Percentiles rank a stretch among this genome's conserved stretches.
Conservation (phyloP, 2,797 vertebrate species). For the Gallinago stenura region DNA sequence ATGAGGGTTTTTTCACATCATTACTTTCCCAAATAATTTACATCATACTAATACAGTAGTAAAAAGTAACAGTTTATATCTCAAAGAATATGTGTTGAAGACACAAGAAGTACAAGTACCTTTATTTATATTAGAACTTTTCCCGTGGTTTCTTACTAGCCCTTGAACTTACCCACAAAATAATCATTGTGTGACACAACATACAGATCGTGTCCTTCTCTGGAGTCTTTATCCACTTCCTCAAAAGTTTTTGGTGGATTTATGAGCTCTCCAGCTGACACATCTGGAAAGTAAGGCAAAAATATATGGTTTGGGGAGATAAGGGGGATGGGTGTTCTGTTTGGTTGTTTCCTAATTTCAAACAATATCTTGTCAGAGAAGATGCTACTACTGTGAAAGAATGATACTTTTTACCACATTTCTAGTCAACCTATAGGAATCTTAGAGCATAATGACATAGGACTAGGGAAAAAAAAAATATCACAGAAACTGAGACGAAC, state of each 20-base stretch:
- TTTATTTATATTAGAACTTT: background rate
- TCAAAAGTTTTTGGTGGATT: conserved; percentile 84
- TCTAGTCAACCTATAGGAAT: background rate
- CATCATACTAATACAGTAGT: background rate
- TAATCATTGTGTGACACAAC: conserved; percentile 85
- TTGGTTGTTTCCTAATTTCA: background rate
- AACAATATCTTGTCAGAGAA: background rate
- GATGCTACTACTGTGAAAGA: background rate
- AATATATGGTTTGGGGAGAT: background rate
- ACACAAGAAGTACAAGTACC: background rate
- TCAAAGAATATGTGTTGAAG: background rate
- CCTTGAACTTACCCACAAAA: conserved; percentile 70
- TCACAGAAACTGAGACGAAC: background rate
- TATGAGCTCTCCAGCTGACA: conserved; percentile 77
- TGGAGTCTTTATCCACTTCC: conserved; percentile 81
- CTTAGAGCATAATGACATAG: background rate
- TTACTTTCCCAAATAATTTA: background rate
- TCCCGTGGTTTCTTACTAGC: background rate
- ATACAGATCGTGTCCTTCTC: conserved; percentile 81
- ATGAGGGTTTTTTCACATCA: background rate
- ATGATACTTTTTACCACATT: background rate
- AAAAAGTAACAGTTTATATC: background rate
- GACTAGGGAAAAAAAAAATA: background rate
- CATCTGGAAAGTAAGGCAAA: conserved; percentile 58
- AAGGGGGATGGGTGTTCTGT: background rate